These are phyloP conservation scores for Otus sunia DNA, from an alignment of 2,113 vertebrate genomes.

Conservation along the genomic window DNA sequence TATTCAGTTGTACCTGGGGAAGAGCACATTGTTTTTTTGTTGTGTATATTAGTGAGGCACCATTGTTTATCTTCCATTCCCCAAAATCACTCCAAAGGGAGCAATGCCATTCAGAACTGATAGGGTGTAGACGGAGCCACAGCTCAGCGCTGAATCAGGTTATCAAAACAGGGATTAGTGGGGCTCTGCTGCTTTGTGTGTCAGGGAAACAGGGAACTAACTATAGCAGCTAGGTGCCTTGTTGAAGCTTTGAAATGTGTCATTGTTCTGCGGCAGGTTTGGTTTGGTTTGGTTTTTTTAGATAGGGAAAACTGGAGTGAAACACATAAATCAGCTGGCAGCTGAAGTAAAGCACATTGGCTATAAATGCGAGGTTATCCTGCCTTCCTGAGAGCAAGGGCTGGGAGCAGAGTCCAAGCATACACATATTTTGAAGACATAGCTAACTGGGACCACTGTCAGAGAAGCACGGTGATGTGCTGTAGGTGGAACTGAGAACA, in stretches of 20 bases:
- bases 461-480: not conserved
- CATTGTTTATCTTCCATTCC: not conserved
- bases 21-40: accelerated
- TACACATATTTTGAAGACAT: not conserved
- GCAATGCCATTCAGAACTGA: not conserved
- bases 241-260: not conserved
- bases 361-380: not conserved
- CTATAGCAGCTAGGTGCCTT: not conserved
- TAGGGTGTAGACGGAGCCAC: not conserved
- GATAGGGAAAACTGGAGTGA: not conserved
- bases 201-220: not conserved
- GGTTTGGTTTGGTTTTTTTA: not conserved
- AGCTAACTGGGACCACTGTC: not conserved
- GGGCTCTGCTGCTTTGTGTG: not conserved
- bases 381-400: too few species aligned
- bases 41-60: not conserved
- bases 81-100: not conserved
- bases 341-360: not conserved
- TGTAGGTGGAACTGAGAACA: not conserved
- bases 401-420: not conserved
- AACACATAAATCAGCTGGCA: not conserved
- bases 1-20: not conserved
- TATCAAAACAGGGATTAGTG: not conserved
- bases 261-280: not conserved
- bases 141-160: not conserved